Evolutionary conservation across 2,113 vertebrate genomes (phyloP).

Genomic region (Bos indicus): DNA sequence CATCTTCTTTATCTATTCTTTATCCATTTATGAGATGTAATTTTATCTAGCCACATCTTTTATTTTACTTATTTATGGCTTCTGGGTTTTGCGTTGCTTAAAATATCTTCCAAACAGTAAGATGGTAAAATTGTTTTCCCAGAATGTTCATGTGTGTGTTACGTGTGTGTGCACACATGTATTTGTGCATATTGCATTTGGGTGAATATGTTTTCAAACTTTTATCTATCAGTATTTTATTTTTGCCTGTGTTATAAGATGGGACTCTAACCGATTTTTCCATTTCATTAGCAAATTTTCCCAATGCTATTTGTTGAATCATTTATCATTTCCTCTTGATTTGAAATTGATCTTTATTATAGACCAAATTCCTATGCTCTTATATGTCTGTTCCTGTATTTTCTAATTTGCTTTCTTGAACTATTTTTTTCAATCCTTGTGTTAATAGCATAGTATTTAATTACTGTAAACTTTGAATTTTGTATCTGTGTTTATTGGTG

Average conservation of each 20-base stretch:
- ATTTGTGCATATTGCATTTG: no score
- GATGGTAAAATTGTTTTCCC: not conserved
- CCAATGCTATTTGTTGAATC: not conserved
- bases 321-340: not conserved
- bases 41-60: not conserved
- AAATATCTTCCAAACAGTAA: not conserved
- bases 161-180: rapidly evolving
- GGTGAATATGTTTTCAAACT: not conserved
- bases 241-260: not conserved
- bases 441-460: not conserved
- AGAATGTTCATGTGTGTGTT: not conserved
- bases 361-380: not conserved
- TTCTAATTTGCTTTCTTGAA: constrained; percentile 8
- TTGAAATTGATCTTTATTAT: not conserved
- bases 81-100: not conserved
- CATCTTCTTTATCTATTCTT: not conserved
- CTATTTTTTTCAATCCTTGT: not conserved
- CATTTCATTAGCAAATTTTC: not conserved
- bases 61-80: not conserved
- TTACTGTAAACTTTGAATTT: not conserved
- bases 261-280: not conserved
- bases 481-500: not conserved
- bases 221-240: not conserved
- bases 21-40: not conserved
- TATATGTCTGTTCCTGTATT: not conserved